phyloP scores from a whole-genome alignment of 2,888 invertebrate genomes.

The Steinernema scapterisci region DNA sequence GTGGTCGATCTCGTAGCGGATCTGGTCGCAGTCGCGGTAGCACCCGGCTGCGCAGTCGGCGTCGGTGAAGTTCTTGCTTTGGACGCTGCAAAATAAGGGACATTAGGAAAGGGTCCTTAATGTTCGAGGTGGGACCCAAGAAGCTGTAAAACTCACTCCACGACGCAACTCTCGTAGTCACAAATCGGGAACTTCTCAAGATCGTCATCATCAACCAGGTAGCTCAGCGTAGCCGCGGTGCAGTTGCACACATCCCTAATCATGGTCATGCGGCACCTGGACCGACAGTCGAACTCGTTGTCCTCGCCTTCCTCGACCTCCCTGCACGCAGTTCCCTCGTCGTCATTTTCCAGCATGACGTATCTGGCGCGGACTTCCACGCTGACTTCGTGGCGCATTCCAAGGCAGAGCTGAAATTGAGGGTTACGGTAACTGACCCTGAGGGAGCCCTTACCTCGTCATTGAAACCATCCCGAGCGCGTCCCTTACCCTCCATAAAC shows the following conservation, averaged over 20 bases:
- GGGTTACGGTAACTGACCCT: background rate
- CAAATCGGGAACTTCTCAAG: slow-evolving; percentile 58
- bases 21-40: slow-evolving; percentile 60
- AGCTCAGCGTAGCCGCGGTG: slow-evolving; percentile 59
- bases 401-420: slow-evolving; percentile 56
- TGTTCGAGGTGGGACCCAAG: background rate
- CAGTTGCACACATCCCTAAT: slow-evolving; percentile 61
- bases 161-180: slow-evolving; percentile 60
- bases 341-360: slow-evolving; percentile 65
- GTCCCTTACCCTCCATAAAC: slow-evolving; percentile 65
- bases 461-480: slow-evolving; percentile 60
- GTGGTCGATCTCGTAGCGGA: slow-evolving; percentile 60
- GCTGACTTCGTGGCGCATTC: slow-evolving; percentile 59
- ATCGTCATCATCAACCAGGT: slow-evolving; percentile 53
- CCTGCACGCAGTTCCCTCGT: slow-evolving; percentile 60
- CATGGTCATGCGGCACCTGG: slow-evolving; percentile 63
- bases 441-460: slow-evolving; percentile 58
- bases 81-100: slow-evolving; percentile 60
- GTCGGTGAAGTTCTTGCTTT: slow-evolving; percentile 61
- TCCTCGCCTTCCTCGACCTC: slow-evolving; percentile 59
- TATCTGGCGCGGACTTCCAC: slow-evolving; percentile 61
- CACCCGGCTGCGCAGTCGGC: slow-evolving; percentile 58
- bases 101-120: background rate
- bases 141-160: slow-evolving; percentile 45
- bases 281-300: slow-evolving; percentile 63